A percentile compares a stretch with the other conserved stretches of the same genome.
Evolutionary conservation across 2,113 vertebrate species (phyloP).

Genomic region (Brachionichthys hirsutus): DNA sequence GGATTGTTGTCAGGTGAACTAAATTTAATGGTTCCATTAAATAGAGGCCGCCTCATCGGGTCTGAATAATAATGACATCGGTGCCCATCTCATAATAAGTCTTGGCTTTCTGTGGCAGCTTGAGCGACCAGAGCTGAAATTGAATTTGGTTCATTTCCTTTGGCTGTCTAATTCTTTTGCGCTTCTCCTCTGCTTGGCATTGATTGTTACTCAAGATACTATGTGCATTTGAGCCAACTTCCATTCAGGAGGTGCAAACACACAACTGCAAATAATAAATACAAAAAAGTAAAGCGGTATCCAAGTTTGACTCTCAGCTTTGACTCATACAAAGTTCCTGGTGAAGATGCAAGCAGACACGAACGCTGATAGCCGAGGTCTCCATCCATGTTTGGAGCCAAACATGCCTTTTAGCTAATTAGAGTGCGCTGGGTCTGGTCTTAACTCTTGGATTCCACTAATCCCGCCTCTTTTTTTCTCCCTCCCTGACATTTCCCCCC

Average conservation of each 20-base stretch:
- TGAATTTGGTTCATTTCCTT: slow-evolving; percentile 76
- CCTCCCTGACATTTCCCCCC: slow-evolving; percentile 67
- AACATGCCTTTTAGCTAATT: slow-evolving; percentile 54
- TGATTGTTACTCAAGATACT: slow-evolving; percentile 58
- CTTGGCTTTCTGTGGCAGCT: slow-evolving; percentile 62
- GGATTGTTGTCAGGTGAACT: slow-evolving; percentile 62
- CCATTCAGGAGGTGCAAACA: slow-evolving; percentile 16
- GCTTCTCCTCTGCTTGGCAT: slow-evolving; percentile 55
- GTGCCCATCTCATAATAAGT: slow-evolving; percentile 62
- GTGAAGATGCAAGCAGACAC: too few species aligned
- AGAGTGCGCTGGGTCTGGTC: slow-evolving; percentile 38
- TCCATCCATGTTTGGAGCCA: slow-evolving; percentile 23
- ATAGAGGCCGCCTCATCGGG: slow-evolving; percentile 61
- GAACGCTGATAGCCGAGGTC: too few species aligned
- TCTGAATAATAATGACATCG: slow-evolving; percentile 71
- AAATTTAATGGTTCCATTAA: slow-evolving; percentile 70
- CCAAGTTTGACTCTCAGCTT: too few species aligned
- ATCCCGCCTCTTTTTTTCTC: slow-evolving; percentile 50
- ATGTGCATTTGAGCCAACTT: slow-evolving; percentile 33
- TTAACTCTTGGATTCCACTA: slow-evolving; percentile 55
- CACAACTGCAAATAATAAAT: too few species aligned
- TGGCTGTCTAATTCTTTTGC: slow-evolving; percentile 71
- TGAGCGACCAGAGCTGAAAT: slow-evolving; percentile 58
- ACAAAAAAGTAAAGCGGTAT: too few species aligned
- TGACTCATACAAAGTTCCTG: too few species aligned